Evolutionary conservation across 2,797 vertebrate genomes (phyloP), one percentile per base, ranked within the genome.

Genomic region (Sebastes jordani): DNA sequence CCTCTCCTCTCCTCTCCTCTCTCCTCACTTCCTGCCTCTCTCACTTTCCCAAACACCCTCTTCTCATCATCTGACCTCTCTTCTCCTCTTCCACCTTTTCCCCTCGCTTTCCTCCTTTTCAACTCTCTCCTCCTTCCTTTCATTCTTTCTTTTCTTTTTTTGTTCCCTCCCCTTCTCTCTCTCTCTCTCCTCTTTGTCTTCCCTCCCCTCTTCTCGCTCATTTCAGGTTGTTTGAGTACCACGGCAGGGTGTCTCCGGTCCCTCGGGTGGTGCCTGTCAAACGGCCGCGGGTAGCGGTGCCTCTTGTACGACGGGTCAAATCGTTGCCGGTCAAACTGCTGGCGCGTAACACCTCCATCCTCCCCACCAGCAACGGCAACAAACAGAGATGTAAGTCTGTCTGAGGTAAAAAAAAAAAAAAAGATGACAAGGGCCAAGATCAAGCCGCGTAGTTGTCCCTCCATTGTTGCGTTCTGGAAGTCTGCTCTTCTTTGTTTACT

Each of bases 301-400:
- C 98, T 0, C 92, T 98, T 16, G 96, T 98, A 14, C 95, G 97
- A 29, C 95, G 97, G 4, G 96, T 98, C 89, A 98, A 97, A 93
- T 87, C 96, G 0, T 91, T 98, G 67, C 97, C 97, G 0, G 97
- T 97, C 88, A 98, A 97, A 89, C 95, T 98, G 61, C 94, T 98
- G 62, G 80, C 95, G 13, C 95, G 96, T 14, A 97, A 97, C 6
- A 88, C 95, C 16, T 91, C 95, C 0, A 76, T 94, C 76, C 95
- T 97, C 27, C 91, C 96, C 78, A 93, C 94, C 90, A 95, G 94
- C 87, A 96, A 97, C 0, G 91, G 93, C 0, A 93, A 90, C 94
- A 97, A 94, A 93, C 89, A 97, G 88, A 97, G 95, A 94, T 20
- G 97, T 98, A 91, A 97, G 97, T 95, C 7, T 16, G 2, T 62